Percentiles rank a stretch among this genome's conserved stretches.
phyloP scores from a whole-genome alignment of 1,140 invertebrate genomes.

The Leptinotarsa texana region DNA sequence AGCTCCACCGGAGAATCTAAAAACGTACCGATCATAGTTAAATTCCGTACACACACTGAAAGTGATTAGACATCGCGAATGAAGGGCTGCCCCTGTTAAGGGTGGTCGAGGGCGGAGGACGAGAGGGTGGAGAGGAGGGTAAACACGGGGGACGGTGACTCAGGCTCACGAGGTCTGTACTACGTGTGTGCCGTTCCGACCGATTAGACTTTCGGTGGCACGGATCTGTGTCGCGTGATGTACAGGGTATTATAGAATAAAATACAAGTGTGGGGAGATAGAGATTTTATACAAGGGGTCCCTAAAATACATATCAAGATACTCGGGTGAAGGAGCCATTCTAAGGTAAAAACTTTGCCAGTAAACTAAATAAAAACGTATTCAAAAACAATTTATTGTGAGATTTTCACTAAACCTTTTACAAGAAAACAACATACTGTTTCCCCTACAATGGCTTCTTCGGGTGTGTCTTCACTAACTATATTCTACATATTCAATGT shows the following conservation, averaged over 20 bases:
- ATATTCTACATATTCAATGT: too few relatives aligned
- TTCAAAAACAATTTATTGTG: too few relatives aligned
- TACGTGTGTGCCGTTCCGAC: slow-evolving; percentile 5
- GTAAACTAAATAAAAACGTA: too few relatives aligned
- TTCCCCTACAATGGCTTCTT: too few relatives aligned
- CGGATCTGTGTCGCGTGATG: slow-evolving; percentile 11
- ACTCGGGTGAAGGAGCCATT: too few relatives aligned
- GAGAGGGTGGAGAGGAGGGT: slow-evolving; percentile 33
- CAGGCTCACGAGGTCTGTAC: slow-evolving; percentile 31
- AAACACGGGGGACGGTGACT: slow-evolving; percentile 40
- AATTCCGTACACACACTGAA: slow-evolving; percentile 43
- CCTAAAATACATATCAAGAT: neutral
- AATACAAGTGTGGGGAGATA: neutral
- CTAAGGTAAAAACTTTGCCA: too few relatives aligned
- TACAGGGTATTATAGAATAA: slow-evolving; percentile 3
- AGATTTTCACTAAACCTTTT: too few relatives aligned
- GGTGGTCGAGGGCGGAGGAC: slow-evolving; percentile 25
- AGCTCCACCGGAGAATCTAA: neutral
- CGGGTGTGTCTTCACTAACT: too few relatives aligned
- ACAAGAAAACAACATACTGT: too few relatives aligned
- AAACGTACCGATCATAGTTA: slow-evolving; percentile 37
- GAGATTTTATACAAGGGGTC: slow-evolving; percentile 2
- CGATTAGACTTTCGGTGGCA: slow-evolving; percentile 11
- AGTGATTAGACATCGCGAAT: slow-evolving; percentile 47
- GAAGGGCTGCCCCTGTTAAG: slow-evolving; percentile 40